Conservation (phyloP, 35 echinoderm and acorn worm genomes). For the Anneissia japonica region DNA sequence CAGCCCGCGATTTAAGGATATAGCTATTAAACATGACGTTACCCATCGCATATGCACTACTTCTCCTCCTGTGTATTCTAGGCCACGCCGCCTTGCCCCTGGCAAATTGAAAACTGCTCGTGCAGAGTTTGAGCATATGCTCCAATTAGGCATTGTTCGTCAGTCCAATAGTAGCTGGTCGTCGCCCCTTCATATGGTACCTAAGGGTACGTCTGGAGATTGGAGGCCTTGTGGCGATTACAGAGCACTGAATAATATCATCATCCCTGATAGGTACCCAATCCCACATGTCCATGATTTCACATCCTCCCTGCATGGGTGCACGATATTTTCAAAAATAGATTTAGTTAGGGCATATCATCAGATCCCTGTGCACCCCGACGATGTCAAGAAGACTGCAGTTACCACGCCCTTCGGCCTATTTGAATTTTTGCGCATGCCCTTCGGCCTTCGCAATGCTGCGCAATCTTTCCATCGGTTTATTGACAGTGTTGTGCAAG, state of each 20-base stretch:
- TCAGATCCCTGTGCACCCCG: conserved; percentile 48
- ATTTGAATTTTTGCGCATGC: conserved; percentile 50
- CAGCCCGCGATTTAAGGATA: conserved; percentile 12
- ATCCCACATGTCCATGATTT: conserved; percentile 59
- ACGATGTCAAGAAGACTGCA: conserved; percentile 48
- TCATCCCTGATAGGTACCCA: conserved; percentile 52
- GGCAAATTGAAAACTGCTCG: not conserved
- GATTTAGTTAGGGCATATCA: conserved; percentile 55
- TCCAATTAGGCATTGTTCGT: not conserved
- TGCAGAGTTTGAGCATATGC: not conserved
- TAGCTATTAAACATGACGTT: conserved; percentile 6
- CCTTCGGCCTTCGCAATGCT: conserved; percentile 47
- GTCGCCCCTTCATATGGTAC: conserved; percentile 46
- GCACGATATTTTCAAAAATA: conserved; percentile 36
- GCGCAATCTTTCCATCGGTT: conserved; percentile 55
- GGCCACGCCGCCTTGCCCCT: conserved; percentile 15
- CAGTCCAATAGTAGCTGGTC: not conserved
- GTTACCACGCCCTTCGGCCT: conserved; percentile 50
- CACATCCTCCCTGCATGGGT: conserved; percentile 14
- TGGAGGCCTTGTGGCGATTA: conserved; percentile 73
- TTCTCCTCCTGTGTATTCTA: conserved; percentile 3
- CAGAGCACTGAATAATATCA: conserved; percentile 37
- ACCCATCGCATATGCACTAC: conserved; percentile 35
- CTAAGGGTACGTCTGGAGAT: conserved; percentile 37
- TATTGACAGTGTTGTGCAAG: conserved; percentile 34